These are phyloP conservation scores for Coboldia fuscipes DNA, from an alignment of 1,140 invertebrate species.

Conservation along the genomic window DNA sequence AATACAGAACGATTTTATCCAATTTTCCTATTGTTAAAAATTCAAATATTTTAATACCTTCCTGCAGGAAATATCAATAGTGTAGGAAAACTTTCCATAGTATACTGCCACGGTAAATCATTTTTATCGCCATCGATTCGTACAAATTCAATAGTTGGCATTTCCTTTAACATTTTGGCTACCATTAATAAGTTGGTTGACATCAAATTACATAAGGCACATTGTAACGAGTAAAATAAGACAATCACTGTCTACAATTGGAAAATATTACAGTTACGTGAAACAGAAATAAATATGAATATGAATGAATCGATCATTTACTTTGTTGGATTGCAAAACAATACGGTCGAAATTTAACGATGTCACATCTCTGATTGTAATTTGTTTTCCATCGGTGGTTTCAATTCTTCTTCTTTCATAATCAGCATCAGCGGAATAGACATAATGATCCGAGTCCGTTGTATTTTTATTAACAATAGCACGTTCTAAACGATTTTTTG, in stretches of 20 bases:
- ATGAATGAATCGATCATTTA: no score
- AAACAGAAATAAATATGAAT: constrained; percentile 5
- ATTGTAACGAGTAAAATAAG: constrained; percentile 44
- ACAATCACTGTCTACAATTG: constrained; percentile 42
- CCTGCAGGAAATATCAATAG: constrained; percentile 44
- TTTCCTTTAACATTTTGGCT: constrained; percentile 33
- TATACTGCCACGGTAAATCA: constrained; percentile 63
- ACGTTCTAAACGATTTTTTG: no score
- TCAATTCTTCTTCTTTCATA: no score
- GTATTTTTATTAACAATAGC: no score
- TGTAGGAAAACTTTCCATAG: constrained; percentile 46
- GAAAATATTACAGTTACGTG: constrained; percentile 6
- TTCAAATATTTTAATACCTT: constrained; percentile 7
- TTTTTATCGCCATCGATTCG: constrained; percentile 59
- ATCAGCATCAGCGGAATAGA: no score
- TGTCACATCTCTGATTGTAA: no score
- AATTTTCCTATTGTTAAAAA: constrained; percentile 17
- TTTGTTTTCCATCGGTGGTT: no score
- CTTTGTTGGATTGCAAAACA: no score
- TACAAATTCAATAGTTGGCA: constrained; percentile 33
- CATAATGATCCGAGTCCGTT: no score
- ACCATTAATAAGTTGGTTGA: constrained; percentile 38
- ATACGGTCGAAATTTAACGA: no score
- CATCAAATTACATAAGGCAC: constrained; percentile 46
- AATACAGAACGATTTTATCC: constrained; percentile 7